Conservation (phyloP, 2,888 invertebrate species). For the Ametastegia equiseti region DNA sequence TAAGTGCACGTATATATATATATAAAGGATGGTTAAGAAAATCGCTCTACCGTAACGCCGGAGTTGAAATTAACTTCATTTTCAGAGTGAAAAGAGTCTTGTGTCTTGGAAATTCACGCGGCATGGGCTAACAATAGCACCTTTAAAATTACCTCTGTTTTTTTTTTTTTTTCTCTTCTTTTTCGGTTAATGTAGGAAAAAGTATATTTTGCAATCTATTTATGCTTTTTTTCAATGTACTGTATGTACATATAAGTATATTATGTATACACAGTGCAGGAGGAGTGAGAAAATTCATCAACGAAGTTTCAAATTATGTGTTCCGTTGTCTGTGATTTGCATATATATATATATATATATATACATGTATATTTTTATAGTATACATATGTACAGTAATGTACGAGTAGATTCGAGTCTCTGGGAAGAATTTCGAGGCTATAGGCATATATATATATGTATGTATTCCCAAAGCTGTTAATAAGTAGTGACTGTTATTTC, state of each 20-base stretch:
- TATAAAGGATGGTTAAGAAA: neutral
- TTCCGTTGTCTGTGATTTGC: no score
- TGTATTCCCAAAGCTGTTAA: constrained; percentile 22
- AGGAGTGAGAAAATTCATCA: no score
- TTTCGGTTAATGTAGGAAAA: neutral
- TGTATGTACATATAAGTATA: no score
- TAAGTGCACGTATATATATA: no score
- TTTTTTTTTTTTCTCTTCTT: neutral
- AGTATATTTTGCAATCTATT: no score
- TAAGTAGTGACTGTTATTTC: constrained; percentile 31
- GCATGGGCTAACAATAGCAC: constrained; percentile 5
- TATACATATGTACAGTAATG: neutral
- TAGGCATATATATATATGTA: neutral
- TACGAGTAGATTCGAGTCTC: neutral
- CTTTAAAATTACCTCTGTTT: neutral
- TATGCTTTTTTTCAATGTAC: no score
- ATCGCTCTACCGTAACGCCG: neutral
- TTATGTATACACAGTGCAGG: no score
- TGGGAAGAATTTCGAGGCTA: no score
- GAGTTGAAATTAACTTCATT: constrained; percentile 3
- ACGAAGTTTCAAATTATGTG: no score
- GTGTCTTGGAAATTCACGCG: constrained; percentile 12
- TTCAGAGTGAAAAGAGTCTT: neutral
- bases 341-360: no score
- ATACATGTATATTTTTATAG: no score